These are phyloP conservation scores for Lamellibrachia satsuma DNA, from an alignment of 2,888 invertebrate genomes.

Conservation along the genomic window DNA sequence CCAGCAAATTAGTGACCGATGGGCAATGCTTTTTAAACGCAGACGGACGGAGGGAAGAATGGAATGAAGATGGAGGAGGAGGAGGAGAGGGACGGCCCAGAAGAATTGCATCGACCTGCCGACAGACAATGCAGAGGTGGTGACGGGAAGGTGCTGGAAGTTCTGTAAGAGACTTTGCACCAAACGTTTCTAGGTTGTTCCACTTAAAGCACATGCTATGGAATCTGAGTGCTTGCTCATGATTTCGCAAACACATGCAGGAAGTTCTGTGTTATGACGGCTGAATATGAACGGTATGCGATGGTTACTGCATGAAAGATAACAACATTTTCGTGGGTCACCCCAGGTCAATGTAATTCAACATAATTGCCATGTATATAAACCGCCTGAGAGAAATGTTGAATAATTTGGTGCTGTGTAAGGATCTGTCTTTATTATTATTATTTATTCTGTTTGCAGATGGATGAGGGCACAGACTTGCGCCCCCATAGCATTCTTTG, in stretches of 20 bases:
- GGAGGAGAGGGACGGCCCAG: not conserved
- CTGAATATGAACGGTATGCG: not conserved
- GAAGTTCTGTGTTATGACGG: too few relatives aligned
- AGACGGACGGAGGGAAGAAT: not conserved
- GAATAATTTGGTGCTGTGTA: too few relatives aligned
- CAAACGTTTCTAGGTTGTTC: not conserved
- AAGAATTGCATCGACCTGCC: not conserved
- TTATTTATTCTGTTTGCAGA: conserved; percentile 47
- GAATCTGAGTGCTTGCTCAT: not conserved
- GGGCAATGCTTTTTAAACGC: conserved; percentile 49
- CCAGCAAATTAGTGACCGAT: conserved; percentile 54
- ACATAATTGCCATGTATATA: too few relatives aligned
- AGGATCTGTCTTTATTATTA: not conserved
- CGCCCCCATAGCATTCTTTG: conserved; percentile 89
- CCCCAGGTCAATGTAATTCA: too few relatives aligned
- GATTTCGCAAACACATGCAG: too few relatives aligned
- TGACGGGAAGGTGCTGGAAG: not conserved
- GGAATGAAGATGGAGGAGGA: conserved; percentile 10
- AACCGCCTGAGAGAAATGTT: too few relatives aligned
- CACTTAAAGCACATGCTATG: not conserved
- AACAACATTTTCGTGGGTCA: too few relatives aligned
- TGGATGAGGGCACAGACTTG: conserved; percentile 82
- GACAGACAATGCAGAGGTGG: not conserved
- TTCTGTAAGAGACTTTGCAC: conserved; percentile 18
- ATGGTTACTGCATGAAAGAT: not conserved